These are phyloP conservation scores for Brachionichthys hirsutus DNA, from an alignment of 2,113 vertebrate species.

Conservation along the genomic window DNA sequence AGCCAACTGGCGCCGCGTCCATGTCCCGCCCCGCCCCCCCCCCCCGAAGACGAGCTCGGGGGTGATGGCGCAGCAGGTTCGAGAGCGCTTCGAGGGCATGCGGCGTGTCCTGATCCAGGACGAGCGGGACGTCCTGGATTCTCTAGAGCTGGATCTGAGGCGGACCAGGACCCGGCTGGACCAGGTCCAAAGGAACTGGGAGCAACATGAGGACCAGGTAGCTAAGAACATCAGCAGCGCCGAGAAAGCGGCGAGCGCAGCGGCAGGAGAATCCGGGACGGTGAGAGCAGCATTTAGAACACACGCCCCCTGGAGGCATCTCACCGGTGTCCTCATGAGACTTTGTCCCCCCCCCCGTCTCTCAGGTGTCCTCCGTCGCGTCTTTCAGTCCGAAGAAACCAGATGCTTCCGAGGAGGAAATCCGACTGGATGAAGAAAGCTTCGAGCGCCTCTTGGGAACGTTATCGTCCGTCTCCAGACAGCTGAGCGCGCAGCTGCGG, in stretches of 20 bases:
- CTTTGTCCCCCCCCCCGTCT: neutral
- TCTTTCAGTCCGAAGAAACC: conserved; percentile 65
- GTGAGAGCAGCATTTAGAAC: neutral
- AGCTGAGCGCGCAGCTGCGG: conserved; percentile 69
- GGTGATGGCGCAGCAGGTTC: conserved; percentile 71
- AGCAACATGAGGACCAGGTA: conserved; percentile 61
- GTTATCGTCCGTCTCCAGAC: conserved; percentile 65
- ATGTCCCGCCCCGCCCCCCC: neutral
- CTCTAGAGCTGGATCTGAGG: conserved; percentile 72
- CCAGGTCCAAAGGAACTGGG: conserved; percentile 70
- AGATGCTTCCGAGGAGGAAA: conserved; percentile 47
- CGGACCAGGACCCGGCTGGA: conserved; percentile 62
- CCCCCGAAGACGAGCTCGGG: conserved; percentile 64
- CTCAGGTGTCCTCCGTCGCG: neutral
- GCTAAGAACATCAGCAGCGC: conserved; percentile 48
- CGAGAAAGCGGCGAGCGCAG: conserved; percentile 26
- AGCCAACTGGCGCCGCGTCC: too few species aligned
- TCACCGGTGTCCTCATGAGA: too few species aligned
- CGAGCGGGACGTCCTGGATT: conserved; percentile 58
- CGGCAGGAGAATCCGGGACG: conserved; percentile 16
- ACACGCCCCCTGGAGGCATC: too few species aligned
- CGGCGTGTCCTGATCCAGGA: conserved; percentile 57
- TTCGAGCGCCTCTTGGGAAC: conserved; percentile 69
- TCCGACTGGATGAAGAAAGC: conserved; percentile 66
- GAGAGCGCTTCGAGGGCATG: conserved; percentile 67